Conservation (phyloP, 2,797 vertebrate genomes). For the Enteromius radiatus region DNA sequence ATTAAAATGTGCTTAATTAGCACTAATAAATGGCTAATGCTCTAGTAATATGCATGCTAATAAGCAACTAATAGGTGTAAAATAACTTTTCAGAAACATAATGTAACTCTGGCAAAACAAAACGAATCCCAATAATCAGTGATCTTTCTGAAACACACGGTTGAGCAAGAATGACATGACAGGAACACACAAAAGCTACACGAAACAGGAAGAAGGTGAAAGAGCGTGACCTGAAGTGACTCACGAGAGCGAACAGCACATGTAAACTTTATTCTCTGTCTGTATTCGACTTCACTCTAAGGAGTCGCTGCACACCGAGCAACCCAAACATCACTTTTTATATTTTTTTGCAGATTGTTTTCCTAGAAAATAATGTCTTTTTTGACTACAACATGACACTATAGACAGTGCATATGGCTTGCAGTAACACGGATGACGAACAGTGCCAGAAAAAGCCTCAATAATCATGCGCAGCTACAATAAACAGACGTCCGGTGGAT, state of each 20-base stretch:
- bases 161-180: neutral
- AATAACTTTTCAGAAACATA: neutral
- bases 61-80: no score
- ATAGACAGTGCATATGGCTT: slow-evolving; percentile 81
- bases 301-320: neutral
- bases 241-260: neutral
- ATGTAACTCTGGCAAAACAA: neutral
- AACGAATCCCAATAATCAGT: neutral
- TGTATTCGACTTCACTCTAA: slow-evolving; percentile 45
- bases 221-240: neutral
- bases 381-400: slow-evolving; percentile 76
- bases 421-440: slow-evolving; percentile 73
- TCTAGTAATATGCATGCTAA: no score
- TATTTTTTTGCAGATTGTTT: slow-evolving; percentile 61
- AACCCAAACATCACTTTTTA: slow-evolving; percentile 31
- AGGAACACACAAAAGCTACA: neutral
- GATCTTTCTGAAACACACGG: neutral
- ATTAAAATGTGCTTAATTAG: no score
- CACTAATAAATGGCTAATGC: no score
- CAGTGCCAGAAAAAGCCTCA: slow-evolving; percentile 82
- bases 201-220: neutral
- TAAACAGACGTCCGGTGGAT: neutral
- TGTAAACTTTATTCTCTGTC: slow-evolving; percentile 75
- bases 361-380: slow-evolving; percentile 69
- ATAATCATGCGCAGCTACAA: slow-evolving; percentile 81